Evolutionary conservation across 2,113 vertebrate species (phyloP).

Genomic region (cat (Felis catus)): DNA sequence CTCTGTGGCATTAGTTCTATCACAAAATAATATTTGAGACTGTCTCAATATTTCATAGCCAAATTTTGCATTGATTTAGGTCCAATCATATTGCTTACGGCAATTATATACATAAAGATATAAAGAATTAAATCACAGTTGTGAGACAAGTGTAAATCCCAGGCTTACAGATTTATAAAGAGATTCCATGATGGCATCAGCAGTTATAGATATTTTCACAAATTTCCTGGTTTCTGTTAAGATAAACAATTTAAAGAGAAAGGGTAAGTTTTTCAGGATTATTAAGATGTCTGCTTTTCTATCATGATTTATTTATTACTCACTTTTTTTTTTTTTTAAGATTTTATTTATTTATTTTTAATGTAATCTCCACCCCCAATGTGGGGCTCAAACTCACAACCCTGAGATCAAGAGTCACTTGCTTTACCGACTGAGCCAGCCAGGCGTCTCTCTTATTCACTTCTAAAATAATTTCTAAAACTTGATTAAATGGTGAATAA

Average conservation of each 20-base stretch:
- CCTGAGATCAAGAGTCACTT: no score
- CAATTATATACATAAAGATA: background rate
- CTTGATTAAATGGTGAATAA: background rate
- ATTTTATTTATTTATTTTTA: no score
- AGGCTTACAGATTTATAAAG: background rate
- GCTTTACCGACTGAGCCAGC: no score
- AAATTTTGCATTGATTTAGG: slow-evolving; percentile 2
- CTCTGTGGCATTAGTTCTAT: background rate
- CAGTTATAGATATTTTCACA: background rate
- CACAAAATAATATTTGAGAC: background rate
- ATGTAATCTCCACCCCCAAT: no score
- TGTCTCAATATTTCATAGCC: background rate
- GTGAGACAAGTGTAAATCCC: slow-evolving; percentile 26
- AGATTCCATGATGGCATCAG: background rate
- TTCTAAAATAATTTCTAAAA: slow-evolving; percentile 24
- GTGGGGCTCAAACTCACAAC: no score
- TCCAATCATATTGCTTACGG: background rate
- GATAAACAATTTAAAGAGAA: background rate
- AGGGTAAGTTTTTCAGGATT: background rate
- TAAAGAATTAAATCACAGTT: background rate
- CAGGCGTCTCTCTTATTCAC: background rate
- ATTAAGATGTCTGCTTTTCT: background rate
- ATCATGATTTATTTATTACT: background rate
- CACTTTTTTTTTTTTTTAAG: no score
- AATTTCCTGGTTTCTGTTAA: background rate